Percentiles rank a stretch among this genome's conserved stretches.
Conservation (phyloP, 1,140 invertebrate species). For the Ceratina australensis region DNA sequence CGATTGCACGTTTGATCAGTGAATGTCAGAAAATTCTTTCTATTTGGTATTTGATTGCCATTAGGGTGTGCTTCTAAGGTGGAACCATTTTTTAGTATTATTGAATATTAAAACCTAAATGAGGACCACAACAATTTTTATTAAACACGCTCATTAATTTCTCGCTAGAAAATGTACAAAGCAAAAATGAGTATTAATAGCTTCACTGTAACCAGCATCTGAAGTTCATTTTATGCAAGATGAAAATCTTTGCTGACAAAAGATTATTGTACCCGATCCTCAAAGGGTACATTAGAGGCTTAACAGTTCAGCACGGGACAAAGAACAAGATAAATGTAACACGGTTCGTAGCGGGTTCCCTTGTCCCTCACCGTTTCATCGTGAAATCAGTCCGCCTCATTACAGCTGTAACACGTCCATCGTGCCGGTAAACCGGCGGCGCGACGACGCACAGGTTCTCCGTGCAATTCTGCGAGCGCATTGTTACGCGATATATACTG, state of each 20-base stretch:
- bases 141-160: neutral
- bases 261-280: neutral
- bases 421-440: neutral
- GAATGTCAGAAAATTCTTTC: no score
- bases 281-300: neutral
- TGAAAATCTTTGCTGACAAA: neutral
- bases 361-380: constrained; percentile 34
- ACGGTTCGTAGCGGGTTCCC: constrained; percentile 20
- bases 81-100: no score
- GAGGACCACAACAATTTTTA: no score
- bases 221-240: neutral
- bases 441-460: constrained; percentile 51
- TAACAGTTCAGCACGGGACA: constrained; percentile 8
- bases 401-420: constrained; percentile 58
- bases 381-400: constrained; percentile 60
- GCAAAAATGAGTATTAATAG: neutral
- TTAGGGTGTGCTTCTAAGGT: no score
- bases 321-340: constrained; percentile 41
- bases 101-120: no score
- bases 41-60: no score
- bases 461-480: constrained; percentile 59
- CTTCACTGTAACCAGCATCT: neutral
- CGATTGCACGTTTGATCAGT: no score
- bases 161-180: neutral
- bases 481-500: constrained; percentile 66